phyloP scores from a whole-genome alignment of 2,113 vertebrate species.

The Ochotona princeps region DNA sequence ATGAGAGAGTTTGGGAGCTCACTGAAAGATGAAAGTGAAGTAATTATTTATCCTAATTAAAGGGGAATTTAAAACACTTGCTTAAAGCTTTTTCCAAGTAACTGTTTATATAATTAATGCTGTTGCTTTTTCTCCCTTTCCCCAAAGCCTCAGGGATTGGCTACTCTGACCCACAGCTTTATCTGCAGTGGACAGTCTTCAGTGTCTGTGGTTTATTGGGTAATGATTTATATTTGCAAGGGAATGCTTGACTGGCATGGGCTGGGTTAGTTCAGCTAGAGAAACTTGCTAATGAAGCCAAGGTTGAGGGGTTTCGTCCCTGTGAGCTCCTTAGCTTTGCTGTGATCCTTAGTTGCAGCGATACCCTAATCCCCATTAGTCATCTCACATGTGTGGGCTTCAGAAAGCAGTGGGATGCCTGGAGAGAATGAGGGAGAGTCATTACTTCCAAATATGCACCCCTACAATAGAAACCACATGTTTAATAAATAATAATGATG shows the following conservation, averaged over 20 bases:
- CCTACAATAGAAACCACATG: background rate
- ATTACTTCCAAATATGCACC: constrained; percentile 47
- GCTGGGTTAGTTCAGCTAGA: constrained; percentile 69
- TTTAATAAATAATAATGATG: background rate
- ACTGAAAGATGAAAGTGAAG: constrained; percentile 70
- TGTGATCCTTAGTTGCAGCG: constrained; percentile 52
- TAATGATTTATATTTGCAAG: constrained; percentile 81
- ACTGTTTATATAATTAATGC: constrained; percentile 76
- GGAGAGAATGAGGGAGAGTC: background rate
- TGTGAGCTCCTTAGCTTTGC: constrained; percentile 68
- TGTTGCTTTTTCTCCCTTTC: constrained; percentile 50
- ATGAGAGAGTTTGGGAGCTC: constrained; percentile 69
- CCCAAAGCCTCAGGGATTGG: constrained; percentile 56
- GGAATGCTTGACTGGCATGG: constrained; percentile 67
- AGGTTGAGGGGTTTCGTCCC: constrained; percentile 72
- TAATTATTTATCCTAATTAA: constrained; percentile 78
- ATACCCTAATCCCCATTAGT: constrained; percentile 52
- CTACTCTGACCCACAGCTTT: constrained; percentile 69
- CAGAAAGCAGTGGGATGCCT: constrained; percentile 33
- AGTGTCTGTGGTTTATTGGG: constrained; percentile 71
- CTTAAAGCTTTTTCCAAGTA: constrained; percentile 69
- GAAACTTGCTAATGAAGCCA: constrained; percentile 75
- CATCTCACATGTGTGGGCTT: constrained; percentile 50
- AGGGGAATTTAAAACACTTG: constrained; percentile 72
- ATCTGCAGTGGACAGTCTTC: constrained; percentile 64